A percentile compares a stretch with the other conserved stretches of the same genome.
These are phyloP conservation scores for Ganaspis brasiliensis DNA, from an alignment of 2,888 invertebrate species.

Conservation along the genomic window DNA sequence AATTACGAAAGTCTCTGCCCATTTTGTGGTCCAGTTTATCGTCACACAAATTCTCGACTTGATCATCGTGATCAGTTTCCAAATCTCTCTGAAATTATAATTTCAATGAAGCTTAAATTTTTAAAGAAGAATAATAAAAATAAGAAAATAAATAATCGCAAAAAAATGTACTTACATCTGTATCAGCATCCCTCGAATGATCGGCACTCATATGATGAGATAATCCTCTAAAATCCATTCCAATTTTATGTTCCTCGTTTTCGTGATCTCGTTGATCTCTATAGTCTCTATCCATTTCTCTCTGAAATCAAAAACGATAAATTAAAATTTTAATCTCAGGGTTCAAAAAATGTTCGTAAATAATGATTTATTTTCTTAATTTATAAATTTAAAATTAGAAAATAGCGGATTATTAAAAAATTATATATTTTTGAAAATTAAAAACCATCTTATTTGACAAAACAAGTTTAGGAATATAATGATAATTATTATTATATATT, in stretches of 20 bases:
- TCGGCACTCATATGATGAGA: slow-evolving; percentile 69
- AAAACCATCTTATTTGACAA: too few relatives aligned
- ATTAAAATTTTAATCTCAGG: too few relatives aligned
- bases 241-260: slow-evolving; percentile 70
- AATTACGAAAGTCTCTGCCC: slow-evolving; percentile 73
- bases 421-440: too few relatives aligned
- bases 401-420: too few relatives aligned
- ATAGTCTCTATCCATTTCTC: slow-evolving; percentile 75
- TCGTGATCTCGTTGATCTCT: slow-evolving; percentile 72
- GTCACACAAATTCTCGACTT: slow-evolving; percentile 72
- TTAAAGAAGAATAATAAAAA: not conserved
- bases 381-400: too few relatives aligned
- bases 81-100: slow-evolving; percentile 67
- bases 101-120: not conserved
- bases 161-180: slow-evolving; percentile 62
- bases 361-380: too few relatives aligned
- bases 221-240: slow-evolving; percentile 73
- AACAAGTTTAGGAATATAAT: too few relatives aligned
- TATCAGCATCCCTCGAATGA: slow-evolving; percentile 66
- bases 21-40: slow-evolving; percentile 75
- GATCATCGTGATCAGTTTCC: slow-evolving; percentile 74
- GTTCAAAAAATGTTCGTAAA: too few relatives aligned
- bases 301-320: slow-evolving; percentile 59
- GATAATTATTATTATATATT: too few relatives aligned
- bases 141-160: not conserved